These are phyloP conservation scores for Diadophis punctatus DNA, from an alignment of 2,113 vertebrate species.

Conservation along the genomic window DNA sequence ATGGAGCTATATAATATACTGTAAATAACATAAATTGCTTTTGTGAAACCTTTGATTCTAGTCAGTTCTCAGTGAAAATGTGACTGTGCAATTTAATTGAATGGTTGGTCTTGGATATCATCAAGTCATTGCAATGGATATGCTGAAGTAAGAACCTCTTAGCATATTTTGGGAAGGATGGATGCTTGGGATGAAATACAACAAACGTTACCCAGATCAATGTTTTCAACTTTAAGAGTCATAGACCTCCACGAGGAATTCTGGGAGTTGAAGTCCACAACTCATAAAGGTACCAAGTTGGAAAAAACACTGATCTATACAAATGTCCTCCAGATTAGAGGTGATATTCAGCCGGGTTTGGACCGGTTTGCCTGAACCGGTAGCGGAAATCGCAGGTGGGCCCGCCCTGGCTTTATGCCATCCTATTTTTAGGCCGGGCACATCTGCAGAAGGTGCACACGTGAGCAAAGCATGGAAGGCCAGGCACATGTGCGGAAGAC, in stretches of 20 bases:
- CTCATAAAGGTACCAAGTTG: background rate
- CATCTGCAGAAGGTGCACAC: no score
- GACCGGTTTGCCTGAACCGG: no score
- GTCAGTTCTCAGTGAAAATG: background rate
- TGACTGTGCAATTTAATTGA: background rate
- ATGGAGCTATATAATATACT: background rate
- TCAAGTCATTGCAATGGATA: background rate
- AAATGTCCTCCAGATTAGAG: background rate
- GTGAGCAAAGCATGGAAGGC: no score
- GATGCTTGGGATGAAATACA: background rate
- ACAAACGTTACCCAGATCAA: background rate
- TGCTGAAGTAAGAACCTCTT: background rate
- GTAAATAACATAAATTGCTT: background rate
- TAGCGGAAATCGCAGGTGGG: no score
- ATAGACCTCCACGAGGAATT: background rate
- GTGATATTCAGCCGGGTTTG: no score
- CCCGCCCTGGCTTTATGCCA: no score
- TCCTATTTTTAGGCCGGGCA: no score
- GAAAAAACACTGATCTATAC: background rate
- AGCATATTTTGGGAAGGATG: background rate
- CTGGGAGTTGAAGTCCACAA: background rate
- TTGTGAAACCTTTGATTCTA: background rate
- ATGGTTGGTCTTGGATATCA: no score
- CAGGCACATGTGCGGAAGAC: no score
- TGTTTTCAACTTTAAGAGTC: background rate